These are phyloP conservation scores for Drosophila suboccidentalis DNA, from an alignment of 2,888 invertebrate species.

Conservation along the genomic window DNA sequence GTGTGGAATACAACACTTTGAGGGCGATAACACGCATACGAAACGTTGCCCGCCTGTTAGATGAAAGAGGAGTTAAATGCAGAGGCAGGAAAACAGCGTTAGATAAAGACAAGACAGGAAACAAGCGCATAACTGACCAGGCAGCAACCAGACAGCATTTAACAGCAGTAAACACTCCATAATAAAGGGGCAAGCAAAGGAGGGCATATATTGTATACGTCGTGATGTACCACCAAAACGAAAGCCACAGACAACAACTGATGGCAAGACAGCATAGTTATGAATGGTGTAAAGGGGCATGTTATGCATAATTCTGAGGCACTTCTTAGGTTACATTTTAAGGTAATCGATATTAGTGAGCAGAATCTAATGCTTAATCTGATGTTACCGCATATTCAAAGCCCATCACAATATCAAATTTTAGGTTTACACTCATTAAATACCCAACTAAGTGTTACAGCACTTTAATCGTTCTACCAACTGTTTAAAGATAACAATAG, in stretches of 20 bases:
- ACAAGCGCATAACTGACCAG: slow-evolving; percentile 63
- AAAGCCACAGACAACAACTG: slow-evolving; percentile 36
- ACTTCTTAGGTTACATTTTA: background rate
- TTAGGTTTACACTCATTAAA: no score
- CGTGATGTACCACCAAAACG: slow-evolving; percentile 24
- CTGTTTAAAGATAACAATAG: background rate
- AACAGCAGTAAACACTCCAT: slow-evolving; percentile 31
- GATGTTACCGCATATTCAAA: background rate
- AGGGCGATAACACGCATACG: slow-evolving; percentile 67
- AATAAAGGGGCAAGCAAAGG: background rate
- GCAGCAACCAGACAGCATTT: slow-evolving; percentile 39
- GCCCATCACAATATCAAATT: background rate
- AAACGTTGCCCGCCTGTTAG: slow-evolving; percentile 30
- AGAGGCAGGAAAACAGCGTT: slow-evolving; percentile 17
- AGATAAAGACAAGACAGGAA: slow-evolving; percentile 57
- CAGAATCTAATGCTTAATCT: background rate
- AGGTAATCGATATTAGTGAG: background rate
- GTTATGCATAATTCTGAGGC: background rate
- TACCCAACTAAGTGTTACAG: background rate
- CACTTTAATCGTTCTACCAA: background rate
- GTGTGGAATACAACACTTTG: slow-evolving; percentile 60
- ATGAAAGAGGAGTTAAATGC: slow-evolving; percentile 1
- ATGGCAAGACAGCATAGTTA: slow-evolving; percentile 30
- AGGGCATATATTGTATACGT: slow-evolving; percentile 45
- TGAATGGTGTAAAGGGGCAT: slow-evolving; percentile 12